phyloP scores from a whole-genome alignment of 1,140 invertebrate genomes.

The Pogonomyrmex californicus region DNA sequence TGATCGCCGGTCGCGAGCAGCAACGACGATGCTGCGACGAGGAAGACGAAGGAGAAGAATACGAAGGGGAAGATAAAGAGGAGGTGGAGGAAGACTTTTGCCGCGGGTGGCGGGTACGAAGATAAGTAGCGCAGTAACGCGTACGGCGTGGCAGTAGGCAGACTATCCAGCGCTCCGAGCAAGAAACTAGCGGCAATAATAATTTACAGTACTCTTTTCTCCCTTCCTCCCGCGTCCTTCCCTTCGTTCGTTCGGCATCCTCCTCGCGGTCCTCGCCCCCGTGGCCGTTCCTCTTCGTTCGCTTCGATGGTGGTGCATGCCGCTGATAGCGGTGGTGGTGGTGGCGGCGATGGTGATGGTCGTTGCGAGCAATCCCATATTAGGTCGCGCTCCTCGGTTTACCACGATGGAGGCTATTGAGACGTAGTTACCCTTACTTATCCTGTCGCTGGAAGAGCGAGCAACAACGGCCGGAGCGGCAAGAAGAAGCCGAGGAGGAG shows the following conservation, averaged over 20 bases:
- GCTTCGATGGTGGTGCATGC: constrained; percentile 45
- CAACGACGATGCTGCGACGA: constrained; percentile 39
- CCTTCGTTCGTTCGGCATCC: constrained; percentile 11
- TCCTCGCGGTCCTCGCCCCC: constrained; percentile 1
- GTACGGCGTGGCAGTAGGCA: constrained; percentile 62
- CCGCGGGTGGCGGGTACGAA: constrained; percentile 52
- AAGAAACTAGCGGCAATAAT: constrained; percentile 77
- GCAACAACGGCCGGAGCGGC: constrained; percentile 25
- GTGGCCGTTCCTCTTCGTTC: constrained; percentile 28
- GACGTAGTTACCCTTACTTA: constrained; percentile 75
- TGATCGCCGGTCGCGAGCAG: constrained; percentile 34
- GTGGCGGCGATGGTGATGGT: constrained; percentile 53
- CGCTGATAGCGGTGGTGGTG: background rate
- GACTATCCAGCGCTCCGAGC: constrained; percentile 56
- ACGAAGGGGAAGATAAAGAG: constrained; percentile 5
- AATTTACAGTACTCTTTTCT: constrained; percentile 73
- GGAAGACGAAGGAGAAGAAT: constrained; percentile 26
- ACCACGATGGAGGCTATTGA: constrained; percentile 72
- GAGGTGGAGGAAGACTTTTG: constrained; percentile 28
- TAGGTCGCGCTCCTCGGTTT: constrained; percentile 68
- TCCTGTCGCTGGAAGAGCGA: constrained; percentile 62
- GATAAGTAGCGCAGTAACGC: constrained; percentile 72
- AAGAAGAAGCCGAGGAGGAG: constrained; percentile 24
- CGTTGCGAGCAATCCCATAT: constrained; percentile 75
- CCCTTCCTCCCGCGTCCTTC: constrained; percentile 9